Evolutionary conservation across 2,797 vertebrate genomes (phyloP).

Genomic region (Enteromius paludinosus): DNA sequence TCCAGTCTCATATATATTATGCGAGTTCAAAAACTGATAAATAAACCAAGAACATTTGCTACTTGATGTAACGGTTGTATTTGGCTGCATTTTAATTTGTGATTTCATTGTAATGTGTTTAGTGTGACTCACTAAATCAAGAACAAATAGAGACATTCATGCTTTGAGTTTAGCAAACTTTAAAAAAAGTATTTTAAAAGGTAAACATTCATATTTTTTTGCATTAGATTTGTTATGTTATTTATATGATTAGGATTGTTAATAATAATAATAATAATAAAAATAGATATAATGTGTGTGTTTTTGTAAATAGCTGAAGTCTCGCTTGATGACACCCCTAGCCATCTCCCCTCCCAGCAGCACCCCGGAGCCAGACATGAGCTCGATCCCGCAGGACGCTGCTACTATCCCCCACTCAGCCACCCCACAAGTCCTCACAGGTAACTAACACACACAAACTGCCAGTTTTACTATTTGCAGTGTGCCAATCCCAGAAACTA

Average conservation of each 20-base stretch:
- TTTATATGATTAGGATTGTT: neutral
- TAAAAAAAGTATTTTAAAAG: neutral
- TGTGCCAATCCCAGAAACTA: conserved; percentile 4
- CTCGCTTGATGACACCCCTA: conserved; percentile 88
- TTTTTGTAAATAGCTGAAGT: conserved; percentile 84
- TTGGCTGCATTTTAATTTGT: neutral
- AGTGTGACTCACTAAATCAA: neutral
- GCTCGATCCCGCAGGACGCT: conserved; percentile 92
- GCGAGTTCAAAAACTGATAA: neutral
- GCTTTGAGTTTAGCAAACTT: neutral
- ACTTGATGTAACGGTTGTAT: neutral
- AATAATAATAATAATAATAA: neutral
- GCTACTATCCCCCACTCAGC: conserved; percentile 89
- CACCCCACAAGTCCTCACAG: conserved; percentile 87
- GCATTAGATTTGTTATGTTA: neutral
- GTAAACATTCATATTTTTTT: neutral
- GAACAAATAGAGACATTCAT: neutral
- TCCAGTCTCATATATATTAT: neutral
- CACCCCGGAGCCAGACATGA: conserved; percentile 91
- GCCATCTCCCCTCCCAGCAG: conserved; percentile 89
- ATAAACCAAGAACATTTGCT: neutral
- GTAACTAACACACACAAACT: conserved; percentile 66
- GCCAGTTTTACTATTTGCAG: neutral
- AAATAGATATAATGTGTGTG: neutral
- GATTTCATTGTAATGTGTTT: neutral